phyloP scores from a whole-genome alignment of 2,888 invertebrate species.

The Synergus umbraculus region DNA sequence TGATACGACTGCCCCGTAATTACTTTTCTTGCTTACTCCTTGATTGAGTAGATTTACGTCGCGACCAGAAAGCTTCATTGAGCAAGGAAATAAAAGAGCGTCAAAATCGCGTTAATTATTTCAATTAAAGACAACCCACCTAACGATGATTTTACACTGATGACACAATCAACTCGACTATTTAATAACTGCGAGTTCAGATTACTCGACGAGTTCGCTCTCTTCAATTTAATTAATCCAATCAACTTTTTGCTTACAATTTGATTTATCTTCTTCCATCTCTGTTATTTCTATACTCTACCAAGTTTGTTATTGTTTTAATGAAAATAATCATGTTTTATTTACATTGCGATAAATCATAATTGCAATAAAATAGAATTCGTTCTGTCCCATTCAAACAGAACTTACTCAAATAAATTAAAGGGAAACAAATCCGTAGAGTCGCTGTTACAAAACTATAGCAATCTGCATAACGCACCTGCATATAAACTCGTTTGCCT shows the following conservation, averaged over 20 bases:
- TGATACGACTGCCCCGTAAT: slow-evolving; percentile 33
- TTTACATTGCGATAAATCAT: background rate
- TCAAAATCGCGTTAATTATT: slow-evolving; percentile 48
- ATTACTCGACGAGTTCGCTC: slow-evolving; percentile 12
- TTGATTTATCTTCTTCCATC: background rate
- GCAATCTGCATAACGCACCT: slow-evolving; percentile 9
- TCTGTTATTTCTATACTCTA: background rate
- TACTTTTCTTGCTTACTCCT: slow-evolving; percentile 41
- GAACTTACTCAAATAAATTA: slow-evolving; percentile 22
- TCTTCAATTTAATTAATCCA: slow-evolving; percentile 12
- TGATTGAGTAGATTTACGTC: slow-evolving; percentile 35
- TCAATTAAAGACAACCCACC: slow-evolving; percentile 44
- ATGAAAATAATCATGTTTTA: background rate
- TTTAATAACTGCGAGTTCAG: slow-evolving; percentile 29
- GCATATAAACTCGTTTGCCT: slow-evolving; percentile 31
- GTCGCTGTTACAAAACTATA: slow-evolving; percentile 30
- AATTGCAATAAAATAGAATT: background rate
- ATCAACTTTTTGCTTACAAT: background rate
- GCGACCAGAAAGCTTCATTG: background rate
- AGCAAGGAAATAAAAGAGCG: slow-evolving; percentile 1
- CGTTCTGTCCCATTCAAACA: background rate
- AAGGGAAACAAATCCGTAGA: background rate
- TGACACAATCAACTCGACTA: slow-evolving; percentile 17
- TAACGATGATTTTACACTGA: slow-evolving; percentile 1
- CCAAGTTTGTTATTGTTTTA: background rate